Conservation (phyloP, 1,140 invertebrate genomes). For the Oncopodura yosiiana region DNA sequence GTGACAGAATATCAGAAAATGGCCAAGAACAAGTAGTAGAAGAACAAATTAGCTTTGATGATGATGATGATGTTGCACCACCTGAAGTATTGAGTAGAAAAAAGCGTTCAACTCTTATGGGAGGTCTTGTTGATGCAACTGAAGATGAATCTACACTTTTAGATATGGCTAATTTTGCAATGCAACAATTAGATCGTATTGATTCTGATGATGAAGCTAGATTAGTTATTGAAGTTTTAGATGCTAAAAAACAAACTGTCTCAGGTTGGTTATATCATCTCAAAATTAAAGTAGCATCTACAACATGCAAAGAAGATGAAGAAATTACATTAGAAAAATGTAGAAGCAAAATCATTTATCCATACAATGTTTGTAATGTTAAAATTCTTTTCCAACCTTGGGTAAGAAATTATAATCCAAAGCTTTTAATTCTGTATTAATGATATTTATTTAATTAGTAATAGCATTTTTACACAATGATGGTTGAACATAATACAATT, state of each 20-base stretch:
- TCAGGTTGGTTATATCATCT: slow-evolving; percentile 39
- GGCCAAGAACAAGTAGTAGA: not conserved
- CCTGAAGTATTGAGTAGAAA: too few relatives aligned
- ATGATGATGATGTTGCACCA: not conserved
- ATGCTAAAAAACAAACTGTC: slow-evolving; percentile 39
- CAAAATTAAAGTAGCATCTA: slow-evolving; percentile 36
- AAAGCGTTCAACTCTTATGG: not conserved
- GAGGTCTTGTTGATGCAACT: not conserved
- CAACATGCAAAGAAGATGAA: slow-evolving; percentile 36
- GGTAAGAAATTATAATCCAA: too few relatives aligned
- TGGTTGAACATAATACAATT: too few relatives aligned
- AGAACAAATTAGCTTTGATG: not conserved
- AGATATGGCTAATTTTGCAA: slow-evolving; percentile 40
- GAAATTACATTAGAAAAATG: slow-evolving; percentile 28
- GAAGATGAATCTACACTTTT: slow-evolving; percentile 36
- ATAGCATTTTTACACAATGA: too few relatives aligned
- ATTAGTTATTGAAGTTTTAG: slow-evolving; percentile 39
- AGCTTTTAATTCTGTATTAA: too few relatives aligned
- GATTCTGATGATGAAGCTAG: slow-evolving; percentile 42
- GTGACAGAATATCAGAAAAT: not conserved
- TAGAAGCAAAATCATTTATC: slow-evolving; percentile 23
- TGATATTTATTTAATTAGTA: too few relatives aligned
- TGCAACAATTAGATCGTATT: slow-evolving; percentile 40
- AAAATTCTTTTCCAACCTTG: slow-evolving; percentile 34
- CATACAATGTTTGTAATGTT: slow-evolving; percentile 20